Conservation (phyloP, 2,113 vertebrate species). For the Tor tambroides region DNA sequence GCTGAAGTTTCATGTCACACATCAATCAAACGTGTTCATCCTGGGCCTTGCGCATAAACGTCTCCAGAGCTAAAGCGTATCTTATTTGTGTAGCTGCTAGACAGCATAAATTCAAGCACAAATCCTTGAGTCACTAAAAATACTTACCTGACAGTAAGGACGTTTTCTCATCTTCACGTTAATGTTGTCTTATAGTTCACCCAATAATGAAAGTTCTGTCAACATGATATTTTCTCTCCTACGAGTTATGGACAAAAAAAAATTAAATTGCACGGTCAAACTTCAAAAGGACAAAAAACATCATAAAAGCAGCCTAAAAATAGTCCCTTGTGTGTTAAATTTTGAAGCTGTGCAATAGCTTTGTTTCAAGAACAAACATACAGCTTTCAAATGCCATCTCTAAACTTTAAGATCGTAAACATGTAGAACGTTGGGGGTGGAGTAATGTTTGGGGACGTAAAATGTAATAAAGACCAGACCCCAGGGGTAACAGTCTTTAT, state of each 20-base stretch:
- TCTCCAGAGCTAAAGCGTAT: background rate
- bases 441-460: no score
- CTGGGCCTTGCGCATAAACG: background rate
- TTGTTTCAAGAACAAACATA: no score
- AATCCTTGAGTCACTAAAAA: background rate
- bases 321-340: background rate
- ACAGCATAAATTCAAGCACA: background rate
- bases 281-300: background rate
- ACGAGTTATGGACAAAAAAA: background rate
- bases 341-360: background rate
- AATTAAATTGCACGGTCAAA: background rate
- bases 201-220: background rate
- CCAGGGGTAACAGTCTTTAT: no score
- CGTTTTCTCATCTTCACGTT: background rate
- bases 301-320: background rate
- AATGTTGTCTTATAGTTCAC: background rate
- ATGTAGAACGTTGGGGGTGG: no score
- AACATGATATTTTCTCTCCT: background rate
- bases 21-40: background rate
- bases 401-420: background rate
- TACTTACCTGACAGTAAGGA: background rate
- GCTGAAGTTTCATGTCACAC: slow-evolving; percentile 1
- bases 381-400: background rate
- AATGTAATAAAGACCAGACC: no score
- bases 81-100: background rate